Evolutionary conservation across 2,888 invertebrate genomes (phyloP).

Genomic region (Pterostichus niger): DNA sequence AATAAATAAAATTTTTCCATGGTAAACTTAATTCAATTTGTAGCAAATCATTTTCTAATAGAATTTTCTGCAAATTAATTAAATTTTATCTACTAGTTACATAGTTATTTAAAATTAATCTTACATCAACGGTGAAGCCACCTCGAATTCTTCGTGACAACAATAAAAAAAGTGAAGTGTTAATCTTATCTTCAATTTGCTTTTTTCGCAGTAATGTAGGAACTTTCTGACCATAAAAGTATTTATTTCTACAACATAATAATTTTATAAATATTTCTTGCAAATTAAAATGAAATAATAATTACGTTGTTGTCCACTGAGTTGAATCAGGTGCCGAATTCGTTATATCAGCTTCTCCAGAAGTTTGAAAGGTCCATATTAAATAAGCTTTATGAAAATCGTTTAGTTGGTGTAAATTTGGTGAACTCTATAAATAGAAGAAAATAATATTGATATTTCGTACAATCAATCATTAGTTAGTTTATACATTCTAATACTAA

Average conservation of each 20-base stretch:
- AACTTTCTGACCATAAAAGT: conserved; percentile 80
- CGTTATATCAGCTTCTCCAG: conserved; percentile 63
- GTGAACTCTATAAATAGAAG: conserved; percentile 26
- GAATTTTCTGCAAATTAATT: conserved; percentile 77
- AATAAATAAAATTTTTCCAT: conserved; percentile 86
- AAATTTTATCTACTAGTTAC: neutral
- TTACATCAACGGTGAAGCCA: conserved; percentile 85
- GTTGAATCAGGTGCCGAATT: conserved; percentile 25
- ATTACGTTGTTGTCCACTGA: conserved; percentile 67
- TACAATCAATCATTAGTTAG: too few species aligned
- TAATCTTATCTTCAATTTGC: conserved; percentile 83
- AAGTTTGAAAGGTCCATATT: conserved; percentile 72
- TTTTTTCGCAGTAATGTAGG: conserved; percentile 81
- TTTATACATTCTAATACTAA: too few species aligned
- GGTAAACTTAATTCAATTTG: conserved; percentile 84
- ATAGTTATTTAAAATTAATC: conserved; percentile 35
- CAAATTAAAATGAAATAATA: conserved; percentile 33
- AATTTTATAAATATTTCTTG: conserved; percentile 9
- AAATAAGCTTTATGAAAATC: conserved; percentile 68
- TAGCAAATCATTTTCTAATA: conserved; percentile 79
- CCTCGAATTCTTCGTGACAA: conserved; percentile 87
- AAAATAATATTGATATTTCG: neutral
- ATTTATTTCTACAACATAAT: conserved; percentile 77
- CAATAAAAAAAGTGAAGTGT: conserved; percentile 82
- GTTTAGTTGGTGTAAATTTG: conserved; percentile 46